Conservation (phyloP, 2,113 vertebrate genomes). For the Pavo muticus region DNA sequence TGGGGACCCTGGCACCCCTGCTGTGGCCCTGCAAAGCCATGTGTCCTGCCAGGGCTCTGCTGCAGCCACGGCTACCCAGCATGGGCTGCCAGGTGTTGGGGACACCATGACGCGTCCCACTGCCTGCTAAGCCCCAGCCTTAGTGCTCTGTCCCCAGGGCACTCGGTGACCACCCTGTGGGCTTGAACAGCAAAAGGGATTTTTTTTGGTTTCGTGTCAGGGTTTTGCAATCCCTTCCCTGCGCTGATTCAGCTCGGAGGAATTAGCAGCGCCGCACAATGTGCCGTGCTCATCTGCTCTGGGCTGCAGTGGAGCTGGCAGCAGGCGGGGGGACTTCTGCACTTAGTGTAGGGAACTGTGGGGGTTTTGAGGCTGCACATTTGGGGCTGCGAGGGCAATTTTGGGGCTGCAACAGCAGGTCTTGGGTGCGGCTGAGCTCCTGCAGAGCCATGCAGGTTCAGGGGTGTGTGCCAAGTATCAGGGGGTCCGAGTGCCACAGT, state of each 20-base stretch:
- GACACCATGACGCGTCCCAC: neutral
- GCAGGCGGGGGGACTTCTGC: neutral
- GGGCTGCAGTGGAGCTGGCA: neutral
- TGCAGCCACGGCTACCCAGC: accelerated
- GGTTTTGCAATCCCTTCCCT: slow-evolving; percentile 48
- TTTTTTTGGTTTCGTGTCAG: slow-evolving; percentile 27
- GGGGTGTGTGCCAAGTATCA: accelerated
- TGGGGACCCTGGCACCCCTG: neutral
- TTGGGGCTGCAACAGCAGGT: neutral
- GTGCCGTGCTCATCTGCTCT: accelerated
- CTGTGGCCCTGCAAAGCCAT: neutral
- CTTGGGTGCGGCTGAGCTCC: neutral
- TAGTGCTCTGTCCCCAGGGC: neutral
- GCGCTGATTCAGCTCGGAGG: slow-evolving; percentile 31
- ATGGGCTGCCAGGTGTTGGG: neutral
- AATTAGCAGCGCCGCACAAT: neutral
- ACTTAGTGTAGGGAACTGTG: neutral
- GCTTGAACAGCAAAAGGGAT: neutral
- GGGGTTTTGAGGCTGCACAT: neutral
- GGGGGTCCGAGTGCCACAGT: accelerated
- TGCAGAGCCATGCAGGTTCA: accelerated
- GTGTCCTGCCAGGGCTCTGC: accelerated
- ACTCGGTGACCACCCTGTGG: accelerated
- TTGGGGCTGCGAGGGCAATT: neutral
- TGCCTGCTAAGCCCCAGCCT: accelerated